Evolutionary conservation across 1,140 invertebrate genomes (phyloP), one percentile per base, ranked within the genome.

Genomic region (Chironomus striatipennis): DNA sequence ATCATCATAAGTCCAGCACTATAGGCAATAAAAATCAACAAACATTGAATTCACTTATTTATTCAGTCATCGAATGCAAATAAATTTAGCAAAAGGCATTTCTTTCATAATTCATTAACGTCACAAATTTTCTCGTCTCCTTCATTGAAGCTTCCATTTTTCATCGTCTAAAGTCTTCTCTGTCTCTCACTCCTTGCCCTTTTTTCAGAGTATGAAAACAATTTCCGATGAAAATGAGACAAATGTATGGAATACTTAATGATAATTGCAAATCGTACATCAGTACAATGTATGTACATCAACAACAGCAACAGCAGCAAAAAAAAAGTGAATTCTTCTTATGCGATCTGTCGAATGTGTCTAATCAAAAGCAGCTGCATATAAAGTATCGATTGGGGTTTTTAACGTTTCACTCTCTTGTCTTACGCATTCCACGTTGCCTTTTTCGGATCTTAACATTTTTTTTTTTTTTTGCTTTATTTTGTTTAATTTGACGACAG

Each of bases 401-500:
- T 70, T 70, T 7, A 70, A 18, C 18, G 18, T 70, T 70, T 70
- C 65, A 70, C 65, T 70, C 65, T 70, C 65, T 18, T 70, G 24
- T 34, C 24, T 1, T 34, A 34, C 24, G 24, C 24, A 34, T 34
- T 34, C 24, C 24, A 5, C 5, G 24, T 70, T 18, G n/a, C 47
- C 12, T 57, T 57, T 57, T 70, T 10, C 65, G 17, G n/a, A 21
- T 70, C 20, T 70, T 70, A n/a, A 57, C 47, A 5, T 57, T 15
- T 5, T 57, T 57, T 15, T n/a, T 15, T 15, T 15, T 5, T 47
- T 2, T 47, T 15, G 4, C 47, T 57, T 15, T n/a, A 5, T 57
- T 5, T 18, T 70, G 6, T 70, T 70, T 70, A 7, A 18, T 70
- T 15, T 70, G 6, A 70, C 4, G 9, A 70, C 20, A 10, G 47